phyloP scores from a whole-genome alignment of 2,888 invertebrate species.

The Acronicta psi region DNA sequence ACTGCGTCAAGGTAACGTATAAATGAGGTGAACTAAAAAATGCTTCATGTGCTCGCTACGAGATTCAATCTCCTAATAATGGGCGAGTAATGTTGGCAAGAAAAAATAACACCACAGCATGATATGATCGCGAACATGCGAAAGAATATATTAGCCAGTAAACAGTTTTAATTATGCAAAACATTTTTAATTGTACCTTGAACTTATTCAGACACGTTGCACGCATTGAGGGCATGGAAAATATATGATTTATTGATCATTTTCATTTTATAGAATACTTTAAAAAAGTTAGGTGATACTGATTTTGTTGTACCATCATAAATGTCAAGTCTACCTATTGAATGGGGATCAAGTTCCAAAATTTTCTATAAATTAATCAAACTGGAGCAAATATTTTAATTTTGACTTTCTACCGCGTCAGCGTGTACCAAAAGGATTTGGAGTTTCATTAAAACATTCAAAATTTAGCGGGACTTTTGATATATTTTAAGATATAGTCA shows the following conservation, averaged over 20 bases:
- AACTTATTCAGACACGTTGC: slow-evolving; percentile 71
- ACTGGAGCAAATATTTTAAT: slow-evolving; percentile 45
- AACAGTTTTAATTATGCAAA: slow-evolving; percentile 79
- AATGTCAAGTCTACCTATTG: slow-evolving; percentile 12
- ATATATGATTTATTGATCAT: slow-evolving; percentile 47
- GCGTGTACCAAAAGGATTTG: slow-evolving; percentile 54
- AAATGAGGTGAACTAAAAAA: slow-evolving; percentile 71
- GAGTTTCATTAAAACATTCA: slow-evolving; percentile 59
- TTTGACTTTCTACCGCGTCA: slow-evolving; percentile 37
- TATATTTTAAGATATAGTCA: slow-evolving; percentile 62
- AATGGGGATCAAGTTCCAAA: slow-evolving; percentile 29
- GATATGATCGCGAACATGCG: slow-evolving; percentile 80
- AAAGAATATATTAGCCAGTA: slow-evolving; percentile 78
- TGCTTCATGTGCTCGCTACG: slow-evolving; percentile 81
- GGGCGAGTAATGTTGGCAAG: slow-evolving; percentile 71
- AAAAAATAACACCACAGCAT: slow-evolving; percentile 70
- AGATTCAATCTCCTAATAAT: slow-evolving; percentile 83
- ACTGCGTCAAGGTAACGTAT: slow-evolving; percentile 75
- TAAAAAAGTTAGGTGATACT: no score
- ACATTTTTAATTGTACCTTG: slow-evolving; percentile 76
- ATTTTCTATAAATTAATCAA: slow-evolving; percentile 32
- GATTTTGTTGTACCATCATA: slow-evolving; percentile 2
- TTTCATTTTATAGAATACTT: slow-evolving; percentile 6
- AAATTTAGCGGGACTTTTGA: slow-evolving; percentile 58
- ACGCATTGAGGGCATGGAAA: slow-evolving; percentile 53